Percentiles rank a stretch among this genome's conserved stretches.
Conservation (phyloP, 2,113 vertebrate genomes). For the Heterotilapia buettikoferi region DNA sequence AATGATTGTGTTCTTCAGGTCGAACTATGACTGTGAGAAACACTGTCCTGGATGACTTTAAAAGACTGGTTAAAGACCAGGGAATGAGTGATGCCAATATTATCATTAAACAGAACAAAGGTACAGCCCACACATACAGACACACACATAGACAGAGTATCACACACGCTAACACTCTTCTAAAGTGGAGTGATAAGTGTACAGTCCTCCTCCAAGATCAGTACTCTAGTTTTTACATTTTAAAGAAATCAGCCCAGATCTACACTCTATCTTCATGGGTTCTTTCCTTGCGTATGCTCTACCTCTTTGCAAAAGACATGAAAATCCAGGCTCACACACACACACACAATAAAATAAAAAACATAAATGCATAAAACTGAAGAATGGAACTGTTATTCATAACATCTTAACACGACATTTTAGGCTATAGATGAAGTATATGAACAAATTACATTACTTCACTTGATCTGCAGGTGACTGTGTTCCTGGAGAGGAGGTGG, state of each 20-base stretch:
- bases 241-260: not conserved
- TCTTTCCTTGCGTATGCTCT: not conserved
- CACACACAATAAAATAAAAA: not conserved
- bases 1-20: slow-evolving; percentile 60
- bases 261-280: not conserved
- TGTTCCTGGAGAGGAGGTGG: slow-evolving; percentile 68
- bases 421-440: not conserved
- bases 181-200: not conserved
- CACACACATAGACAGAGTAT: not conserved
- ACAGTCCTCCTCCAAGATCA: not conserved
- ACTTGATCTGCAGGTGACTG: slow-evolving; percentile 74
- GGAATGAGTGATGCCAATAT: slow-evolving; percentile 73
- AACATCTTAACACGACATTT: not conserved
- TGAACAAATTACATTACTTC: not conserved
- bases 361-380: not conserved
- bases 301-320: not conserved
- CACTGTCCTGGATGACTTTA: slow-evolving; percentile 77
- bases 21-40: slow-evolving; percentile 70
- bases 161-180: not conserved
- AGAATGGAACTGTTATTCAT: not conserved
- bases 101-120: slow-evolving; percentile 74
- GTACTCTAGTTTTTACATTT: not conserved
- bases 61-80: slow-evolving; percentile 70
- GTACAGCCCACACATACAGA: slow-evolving; percentile 46
- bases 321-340: not conserved